Evolutionary conservation across 2,113 vertebrate species (phyloP).

Genomic region (Eulacestoma nigropectus): DNA sequence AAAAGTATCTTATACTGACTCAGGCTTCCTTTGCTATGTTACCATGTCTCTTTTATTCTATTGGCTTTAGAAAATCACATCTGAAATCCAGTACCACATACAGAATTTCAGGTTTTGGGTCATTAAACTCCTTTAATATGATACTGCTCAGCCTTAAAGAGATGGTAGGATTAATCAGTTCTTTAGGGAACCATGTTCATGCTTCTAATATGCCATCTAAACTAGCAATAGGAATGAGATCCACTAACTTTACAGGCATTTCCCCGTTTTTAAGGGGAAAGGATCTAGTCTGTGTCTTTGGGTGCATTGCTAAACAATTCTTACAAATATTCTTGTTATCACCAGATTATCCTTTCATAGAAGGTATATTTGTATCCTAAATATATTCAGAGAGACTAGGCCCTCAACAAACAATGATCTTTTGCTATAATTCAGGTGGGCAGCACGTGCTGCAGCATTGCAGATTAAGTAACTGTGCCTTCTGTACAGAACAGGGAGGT

Average conservation of each 20-base stretch:
- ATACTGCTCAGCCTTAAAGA: neutral
- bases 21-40: neutral
- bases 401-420: neutral
- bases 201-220: neutral
- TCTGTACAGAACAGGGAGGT: neutral
- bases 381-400: neutral
- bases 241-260: neutral
- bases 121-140: neutral
- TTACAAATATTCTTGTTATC: neutral
- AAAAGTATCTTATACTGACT: neutral
- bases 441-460: neutral
- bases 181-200: neutral
- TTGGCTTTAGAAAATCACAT: neutral
- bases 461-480: neutral
- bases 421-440: neutral
- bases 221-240: neutral
- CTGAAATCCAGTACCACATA: neutral
- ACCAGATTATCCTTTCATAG: neutral
- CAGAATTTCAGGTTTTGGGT: neutral
- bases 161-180: neutral
- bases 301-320: neutral
- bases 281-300: neutral
- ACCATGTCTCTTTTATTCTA: neutral
- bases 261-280: neutral
- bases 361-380: neutral